Percentiles rank a stretch among this genome's conserved stretches.
Conservation (phyloP, 2,113 vertebrate species). For the Grammatotria lemairii region DNA sequence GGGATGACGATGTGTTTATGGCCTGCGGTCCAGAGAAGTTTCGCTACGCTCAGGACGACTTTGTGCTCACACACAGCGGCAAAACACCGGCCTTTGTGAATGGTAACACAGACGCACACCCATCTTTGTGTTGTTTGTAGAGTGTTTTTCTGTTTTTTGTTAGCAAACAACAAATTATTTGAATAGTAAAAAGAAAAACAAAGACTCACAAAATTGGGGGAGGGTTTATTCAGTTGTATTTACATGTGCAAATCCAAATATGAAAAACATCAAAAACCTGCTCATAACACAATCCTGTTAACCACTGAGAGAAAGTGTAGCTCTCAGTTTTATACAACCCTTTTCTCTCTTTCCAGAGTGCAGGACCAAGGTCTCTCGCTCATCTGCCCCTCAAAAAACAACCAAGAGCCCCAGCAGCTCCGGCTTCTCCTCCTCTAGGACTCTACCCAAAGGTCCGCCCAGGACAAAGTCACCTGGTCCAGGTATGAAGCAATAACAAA, state of each 20-base stretch:
- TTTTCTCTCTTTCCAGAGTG: constrained; percentile 40
- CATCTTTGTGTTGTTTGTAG: neutral
- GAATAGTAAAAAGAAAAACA: neutral
- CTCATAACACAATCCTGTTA: neutral
- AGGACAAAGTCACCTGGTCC: constrained; percentile 59
- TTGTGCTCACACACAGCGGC: constrained; percentile 82
- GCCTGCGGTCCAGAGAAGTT: constrained; percentile 96
- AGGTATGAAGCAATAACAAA: constrained; percentile 19
- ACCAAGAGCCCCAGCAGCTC: constrained; percentile 43
- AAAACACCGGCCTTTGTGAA: constrained; percentile 55
- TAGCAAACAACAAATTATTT: neutral
- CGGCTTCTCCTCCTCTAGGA: constrained; percentile 15
- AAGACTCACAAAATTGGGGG: neutral
- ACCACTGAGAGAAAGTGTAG: neutral
- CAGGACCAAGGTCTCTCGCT: constrained; percentile 41
- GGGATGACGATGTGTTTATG: constrained; percentile 96
- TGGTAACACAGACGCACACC: constrained; percentile 29
- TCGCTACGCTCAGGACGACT: constrained; percentile 96
- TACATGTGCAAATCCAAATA: neutral
- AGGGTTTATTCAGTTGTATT: neutral
- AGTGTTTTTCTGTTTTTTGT: neutral
- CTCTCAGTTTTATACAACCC: neutral
- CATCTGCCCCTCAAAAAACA: constrained; percentile 26
- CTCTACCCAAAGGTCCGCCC: constrained; percentile 25
- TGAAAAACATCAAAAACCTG: neutral